Percentiles rank a stretch among this genome's conserved stretches.
phyloP scores from a whole-genome alignment of 2,888 invertebrate species.

The Pimpla rufipes region DNA sequence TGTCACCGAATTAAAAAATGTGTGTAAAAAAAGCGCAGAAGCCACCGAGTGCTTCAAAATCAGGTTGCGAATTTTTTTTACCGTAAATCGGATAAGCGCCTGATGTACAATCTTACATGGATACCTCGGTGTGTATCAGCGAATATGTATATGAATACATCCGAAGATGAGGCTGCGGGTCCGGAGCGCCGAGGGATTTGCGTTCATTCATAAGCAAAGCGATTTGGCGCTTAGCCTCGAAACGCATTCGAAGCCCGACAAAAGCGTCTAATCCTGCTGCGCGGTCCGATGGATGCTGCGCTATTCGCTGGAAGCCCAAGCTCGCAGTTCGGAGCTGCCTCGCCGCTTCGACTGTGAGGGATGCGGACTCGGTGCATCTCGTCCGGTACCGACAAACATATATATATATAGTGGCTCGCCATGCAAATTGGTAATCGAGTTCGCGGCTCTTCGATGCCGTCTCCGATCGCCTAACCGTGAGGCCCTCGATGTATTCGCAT shows the following conservation, averaged over 20 bases:
- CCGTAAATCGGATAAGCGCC: not conserved
- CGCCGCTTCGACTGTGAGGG: conserved; percentile 35
- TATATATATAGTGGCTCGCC: conserved; percentile 7
- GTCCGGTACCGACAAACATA: conserved; percentile 14
- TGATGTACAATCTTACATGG: not conserved
- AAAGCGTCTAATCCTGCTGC: conserved; percentile 77
- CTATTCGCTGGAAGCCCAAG: conserved; percentile 52
- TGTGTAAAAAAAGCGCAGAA: too few species aligned
- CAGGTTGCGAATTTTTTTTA: not conserved
- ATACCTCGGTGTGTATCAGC: not conserved
- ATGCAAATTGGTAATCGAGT: conserved; percentile 77
- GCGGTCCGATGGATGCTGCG: conserved; percentile 62
- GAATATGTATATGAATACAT: not conserved
- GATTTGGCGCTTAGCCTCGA: conserved; percentile 61
- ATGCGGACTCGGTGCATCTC: conserved; percentile 67
- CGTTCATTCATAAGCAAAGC: conserved; percentile 76
- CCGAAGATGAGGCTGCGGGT: conserved; percentile 37
- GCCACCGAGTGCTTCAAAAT: not conserved
- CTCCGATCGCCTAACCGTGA: conserved; percentile 33
- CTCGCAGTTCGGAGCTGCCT: conserved; percentile 32
- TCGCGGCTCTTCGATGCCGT: conserved; percentile 45
- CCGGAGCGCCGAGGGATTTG: conserved; percentile 57
- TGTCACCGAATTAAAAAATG: too few species aligned
- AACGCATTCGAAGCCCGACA: conserved; percentile 70
- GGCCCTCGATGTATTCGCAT: conserved; percentile 11